Percentiles rank a stretch among this genome's conserved stretches.
Evolutionary conservation across 2,888 invertebrate species (phyloP).

Genomic region (Drosophila algonquin): DNA sequence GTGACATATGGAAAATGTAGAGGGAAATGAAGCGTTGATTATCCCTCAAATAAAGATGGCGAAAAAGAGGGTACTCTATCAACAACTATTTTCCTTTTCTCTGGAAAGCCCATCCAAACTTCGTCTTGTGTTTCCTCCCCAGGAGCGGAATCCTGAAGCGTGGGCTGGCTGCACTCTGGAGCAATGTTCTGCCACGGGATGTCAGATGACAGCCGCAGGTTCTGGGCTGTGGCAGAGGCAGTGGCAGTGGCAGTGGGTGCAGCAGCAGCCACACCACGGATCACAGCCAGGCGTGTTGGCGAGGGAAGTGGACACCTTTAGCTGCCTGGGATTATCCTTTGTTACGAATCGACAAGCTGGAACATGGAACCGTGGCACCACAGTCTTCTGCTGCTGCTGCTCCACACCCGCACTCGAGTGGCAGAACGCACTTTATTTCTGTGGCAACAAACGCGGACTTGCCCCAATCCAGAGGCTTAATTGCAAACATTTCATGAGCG

Average conservation of each 20-base stretch:
- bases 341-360: conserved; percentile 74
- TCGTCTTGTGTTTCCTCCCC: background rate
- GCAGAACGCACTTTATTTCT: conserved; percentile 63
- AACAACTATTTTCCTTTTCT: background rate
- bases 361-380: conserved; percentile 56
- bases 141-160: conserved; percentile 2
- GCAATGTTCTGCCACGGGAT: conserved; percentile 16
- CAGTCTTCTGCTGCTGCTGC: conserved; percentile 1
- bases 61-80: too few species aligned
- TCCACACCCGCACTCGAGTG: conserved; percentile 27
- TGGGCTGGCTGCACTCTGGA: conserved; percentile 15
- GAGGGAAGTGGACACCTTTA: conserved; percentile 27
- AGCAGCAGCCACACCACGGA: conserved; percentile 40
- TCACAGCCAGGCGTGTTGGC: conserved; percentile 16
- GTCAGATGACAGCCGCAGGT: conserved; percentile 22
- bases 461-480: conserved; percentile 53
- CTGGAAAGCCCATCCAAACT: background rate
- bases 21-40: too few species aligned
- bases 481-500: conserved; percentile 55
- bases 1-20: too few species aligned
- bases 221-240: background rate
- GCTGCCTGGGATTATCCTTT: conserved; percentile 69
- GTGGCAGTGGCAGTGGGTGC: conserved; percentile 60
- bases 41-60: too few species aligned
- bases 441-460: conserved; percentile 44